Evolutionary conservation across 2,797 vertebrate species (phyloP).

Genomic region (Alcedo atthis): DNA sequence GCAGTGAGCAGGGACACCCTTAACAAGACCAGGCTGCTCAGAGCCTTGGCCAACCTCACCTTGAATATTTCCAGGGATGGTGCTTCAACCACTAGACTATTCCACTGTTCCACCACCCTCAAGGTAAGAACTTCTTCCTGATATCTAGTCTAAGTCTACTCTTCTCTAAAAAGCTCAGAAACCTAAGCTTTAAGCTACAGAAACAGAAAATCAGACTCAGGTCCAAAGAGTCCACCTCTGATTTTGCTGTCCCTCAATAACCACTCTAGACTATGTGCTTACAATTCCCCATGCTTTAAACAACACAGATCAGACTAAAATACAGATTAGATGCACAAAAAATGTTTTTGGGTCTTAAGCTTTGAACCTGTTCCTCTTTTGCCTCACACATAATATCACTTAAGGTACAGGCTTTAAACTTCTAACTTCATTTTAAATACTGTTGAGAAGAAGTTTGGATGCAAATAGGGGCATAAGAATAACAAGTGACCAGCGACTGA

Average conservation of each 20-base stretch:
- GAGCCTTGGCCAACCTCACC: too few species aligned
- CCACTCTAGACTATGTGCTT: neutral
- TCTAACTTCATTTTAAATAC: neutral
- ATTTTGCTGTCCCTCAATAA: neutral
- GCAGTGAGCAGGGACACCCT: too few species aligned
- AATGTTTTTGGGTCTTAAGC: neutral
- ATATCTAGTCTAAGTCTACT: too few species aligned
- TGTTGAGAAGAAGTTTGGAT: neutral
- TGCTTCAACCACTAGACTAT: too few species aligned
- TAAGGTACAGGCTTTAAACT: neutral
- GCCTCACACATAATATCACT: neutral
- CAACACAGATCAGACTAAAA: neutral
- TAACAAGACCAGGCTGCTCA: too few species aligned
- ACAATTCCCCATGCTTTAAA: neutral
- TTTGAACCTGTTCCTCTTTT: neutral
- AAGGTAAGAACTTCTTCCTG: too few species aligned
- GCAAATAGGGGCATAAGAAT: neutral
- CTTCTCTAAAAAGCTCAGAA: neutral
- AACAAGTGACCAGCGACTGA: neutral
- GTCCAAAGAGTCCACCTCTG: neutral
- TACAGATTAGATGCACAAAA: neutral
- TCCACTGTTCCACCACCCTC: too few species aligned
- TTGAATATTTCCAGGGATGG: too few species aligned
- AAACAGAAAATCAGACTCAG: neutral
- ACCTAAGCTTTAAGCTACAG: neutral